These are phyloP conservation scores for Dendroctonus valens DNA, from an alignment of 1,140 invertebrate genomes.

Conservation along the genomic window DNA sequence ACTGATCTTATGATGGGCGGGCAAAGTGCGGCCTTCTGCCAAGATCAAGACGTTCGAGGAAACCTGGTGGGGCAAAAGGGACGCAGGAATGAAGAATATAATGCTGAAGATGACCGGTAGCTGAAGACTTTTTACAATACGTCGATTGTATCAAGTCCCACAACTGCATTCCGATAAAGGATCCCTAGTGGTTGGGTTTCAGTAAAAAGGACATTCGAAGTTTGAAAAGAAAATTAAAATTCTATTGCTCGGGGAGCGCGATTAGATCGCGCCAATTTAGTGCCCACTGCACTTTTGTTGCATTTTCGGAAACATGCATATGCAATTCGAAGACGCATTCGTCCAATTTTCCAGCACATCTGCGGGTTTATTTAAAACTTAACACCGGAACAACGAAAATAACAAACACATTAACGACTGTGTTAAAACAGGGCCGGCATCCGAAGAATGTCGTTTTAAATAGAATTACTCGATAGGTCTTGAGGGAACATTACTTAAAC, in stretches of 20 bases:
- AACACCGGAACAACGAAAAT: slow-evolving; percentile 32
- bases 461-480: too few species aligned
- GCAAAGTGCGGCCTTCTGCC: slow-evolving; percentile 11
- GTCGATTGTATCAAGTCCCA: not conserved
- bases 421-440: slow-evolving; percentile 24
- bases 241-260: too few species aligned
- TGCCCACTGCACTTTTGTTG: too few species aligned
- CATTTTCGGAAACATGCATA: too few species aligned
- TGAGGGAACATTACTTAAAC: too few species aligned
- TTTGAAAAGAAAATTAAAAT: too few species aligned
- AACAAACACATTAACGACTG: slow-evolving; percentile 31
- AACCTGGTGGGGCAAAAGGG: not conserved
- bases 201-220: too few species aligned
- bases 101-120: not conserved
- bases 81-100: not conserved
- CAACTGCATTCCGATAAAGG: too few species aligned
- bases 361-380: slow-evolving; percentile 31
- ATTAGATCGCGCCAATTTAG: too few species aligned
- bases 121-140: not conserved
- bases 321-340: too few species aligned
- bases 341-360: slow-evolving; percentile 29
- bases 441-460: slow-evolving; percentile 3
- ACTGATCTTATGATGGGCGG: slow-evolving; percentile 21
- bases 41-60: slow-evolving; percentile 2
- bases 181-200: too few species aligned